A percentile compares a stretch with the other conserved stretches of the same genome.
Evolutionary conservation across 2,888 invertebrate species (phyloP).

Genomic region (Agrochola circellaris): DNA sequence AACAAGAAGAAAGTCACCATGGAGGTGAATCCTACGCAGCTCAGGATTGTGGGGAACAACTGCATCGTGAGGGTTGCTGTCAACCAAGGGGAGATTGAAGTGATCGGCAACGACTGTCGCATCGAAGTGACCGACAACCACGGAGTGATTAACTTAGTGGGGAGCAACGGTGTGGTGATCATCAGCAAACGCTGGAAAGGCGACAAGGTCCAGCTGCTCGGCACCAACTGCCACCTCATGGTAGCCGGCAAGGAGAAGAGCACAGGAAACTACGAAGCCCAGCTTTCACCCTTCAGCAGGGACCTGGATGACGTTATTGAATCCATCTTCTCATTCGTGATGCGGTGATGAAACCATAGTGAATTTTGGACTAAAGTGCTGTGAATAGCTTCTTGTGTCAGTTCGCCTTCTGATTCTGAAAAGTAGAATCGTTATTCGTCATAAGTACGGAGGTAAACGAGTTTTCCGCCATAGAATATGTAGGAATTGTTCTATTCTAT

Average conservation of each 20-base stretch:
- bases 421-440: slow-evolving; percentile 32
- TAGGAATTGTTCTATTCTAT: slow-evolving; percentile 21
- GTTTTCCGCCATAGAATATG: slow-evolving; percentile 36
- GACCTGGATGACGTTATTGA: slow-evolving; percentile 88
- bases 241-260: slow-evolving; percentile 84
- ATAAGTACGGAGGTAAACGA: slow-evolving; percentile 20
- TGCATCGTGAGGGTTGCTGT: slow-evolving; percentile 82
- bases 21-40: slow-evolving; percentile 81
- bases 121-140: slow-evolving; percentile 83
- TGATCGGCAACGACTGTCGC: slow-evolving; percentile 86
- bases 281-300: slow-evolving; percentile 87
- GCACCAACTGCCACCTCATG: slow-evolving; percentile 80
- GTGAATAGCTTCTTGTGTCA: slow-evolving; percentile 67
- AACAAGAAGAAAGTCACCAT: slow-evolving; percentile 89
- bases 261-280: slow-evolving; percentile 80
- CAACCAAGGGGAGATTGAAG: slow-evolving; percentile 87
- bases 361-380: slow-evolving; percentile 66
- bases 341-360: slow-evolving; percentile 80
- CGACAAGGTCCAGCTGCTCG: slow-evolving; percentile 83
- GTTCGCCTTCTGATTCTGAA: slow-evolving; percentile 27
- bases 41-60: slow-evolving; percentile 86
- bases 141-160: slow-evolving; percentile 84
- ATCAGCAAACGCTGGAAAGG: slow-evolving; percentile 81
- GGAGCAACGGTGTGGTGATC: slow-evolving; percentile 81
- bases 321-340: slow-evolving; percentile 87